These are phyloP conservation scores for Clamator glandarius DNA, from an alignment of 2,797 vertebrate genomes.

Conservation along the genomic window DNA sequence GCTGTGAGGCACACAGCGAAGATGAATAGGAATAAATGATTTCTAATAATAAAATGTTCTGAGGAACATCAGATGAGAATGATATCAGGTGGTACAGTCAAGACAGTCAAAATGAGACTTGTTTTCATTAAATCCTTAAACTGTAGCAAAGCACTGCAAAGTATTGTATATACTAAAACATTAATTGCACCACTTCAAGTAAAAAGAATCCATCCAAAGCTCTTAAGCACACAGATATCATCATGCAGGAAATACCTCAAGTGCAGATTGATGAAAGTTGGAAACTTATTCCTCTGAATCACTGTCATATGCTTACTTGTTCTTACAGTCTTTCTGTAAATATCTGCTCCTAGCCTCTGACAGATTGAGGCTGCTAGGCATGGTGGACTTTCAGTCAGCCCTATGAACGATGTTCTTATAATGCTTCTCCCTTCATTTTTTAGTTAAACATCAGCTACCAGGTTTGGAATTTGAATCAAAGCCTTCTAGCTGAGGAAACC, in stretches of 20 bases:
- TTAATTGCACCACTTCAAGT: not conserved
- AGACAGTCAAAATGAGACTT: not conserved
- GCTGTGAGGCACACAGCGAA: not conserved
- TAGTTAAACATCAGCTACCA: not conserved
- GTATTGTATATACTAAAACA: not conserved
- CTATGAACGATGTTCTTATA: not conserved
- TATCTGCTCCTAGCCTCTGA: not conserved
- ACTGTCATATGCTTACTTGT: not conserved
- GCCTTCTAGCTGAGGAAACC: not conserved
- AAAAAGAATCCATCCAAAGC: not conserved
- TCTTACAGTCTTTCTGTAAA: not conserved
- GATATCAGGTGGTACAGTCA: not conserved
- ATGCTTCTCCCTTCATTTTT: not conserved
- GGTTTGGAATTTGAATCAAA: constrained; percentile 11
- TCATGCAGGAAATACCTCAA: not conserved
- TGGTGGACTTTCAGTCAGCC: not conserved
- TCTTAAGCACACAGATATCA: not conserved
- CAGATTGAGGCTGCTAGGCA: not conserved
- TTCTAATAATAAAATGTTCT: not conserved
- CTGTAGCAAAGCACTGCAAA: not conserved
- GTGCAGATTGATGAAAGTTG: not conserved
- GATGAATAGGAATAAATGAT: not conserved
- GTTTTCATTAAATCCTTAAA: not conserved
- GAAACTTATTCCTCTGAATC: not conserved
- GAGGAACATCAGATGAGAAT: not conserved